These are phyloP conservation scores for Drosophila conformis DNA, from an alignment of 2,888 invertebrate genomes.

Conservation along the genomic window DNA sequence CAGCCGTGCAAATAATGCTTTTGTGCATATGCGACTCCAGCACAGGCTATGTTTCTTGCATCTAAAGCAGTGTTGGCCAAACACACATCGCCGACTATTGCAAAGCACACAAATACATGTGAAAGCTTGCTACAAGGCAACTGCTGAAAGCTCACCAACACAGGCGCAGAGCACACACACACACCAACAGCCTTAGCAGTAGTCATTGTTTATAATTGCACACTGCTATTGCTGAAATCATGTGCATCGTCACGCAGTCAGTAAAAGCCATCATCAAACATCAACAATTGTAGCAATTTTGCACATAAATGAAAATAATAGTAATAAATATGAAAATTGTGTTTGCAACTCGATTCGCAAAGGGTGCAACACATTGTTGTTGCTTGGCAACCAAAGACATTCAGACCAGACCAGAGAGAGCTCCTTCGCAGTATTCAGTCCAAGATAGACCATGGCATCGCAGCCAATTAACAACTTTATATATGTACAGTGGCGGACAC, in stretches of 20 bases:
- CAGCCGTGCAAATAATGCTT: not conserved
- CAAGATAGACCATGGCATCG: not conserved
- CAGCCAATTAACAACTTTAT: conserved; percentile 31
- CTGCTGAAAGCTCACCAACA: not conserved
- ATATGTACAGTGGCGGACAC: too few relatives aligned
- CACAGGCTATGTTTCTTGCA: not conserved
- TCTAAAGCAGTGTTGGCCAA: not conserved
- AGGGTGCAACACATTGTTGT: not conserved
- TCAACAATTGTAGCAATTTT: not conserved
- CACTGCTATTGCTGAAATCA: not conserved
- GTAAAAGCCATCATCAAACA: not conserved
- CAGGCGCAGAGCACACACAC: not conserved
- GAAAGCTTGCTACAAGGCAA: not conserved
- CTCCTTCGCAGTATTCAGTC: not conserved
- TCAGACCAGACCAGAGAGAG: not conserved
- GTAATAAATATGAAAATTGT: not conserved
- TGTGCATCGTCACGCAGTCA: not conserved
- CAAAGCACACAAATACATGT: not conserved
- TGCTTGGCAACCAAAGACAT: not conserved
- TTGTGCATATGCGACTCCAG: not conserved
- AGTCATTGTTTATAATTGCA: not conserved
- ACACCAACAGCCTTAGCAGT: not conserved
- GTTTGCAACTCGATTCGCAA: not conserved
- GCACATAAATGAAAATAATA: not conserved
- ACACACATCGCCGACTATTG: not conserved